Conservation (phyloP, 2,113 vertebrate genomes). For the Bujurquina vittata region DNA sequence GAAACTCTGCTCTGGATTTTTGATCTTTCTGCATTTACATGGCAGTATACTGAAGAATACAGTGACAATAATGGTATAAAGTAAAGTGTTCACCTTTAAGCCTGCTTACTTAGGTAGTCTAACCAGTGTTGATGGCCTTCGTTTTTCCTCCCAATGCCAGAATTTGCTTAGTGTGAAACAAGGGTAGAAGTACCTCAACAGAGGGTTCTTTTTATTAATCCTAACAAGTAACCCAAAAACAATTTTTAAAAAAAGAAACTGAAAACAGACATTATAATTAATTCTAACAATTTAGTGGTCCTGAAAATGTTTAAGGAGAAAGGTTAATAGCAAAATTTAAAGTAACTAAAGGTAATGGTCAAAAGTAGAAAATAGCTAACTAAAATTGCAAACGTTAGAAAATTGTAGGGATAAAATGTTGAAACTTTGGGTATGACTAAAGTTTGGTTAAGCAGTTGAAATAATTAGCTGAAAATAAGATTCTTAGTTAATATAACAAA, state of each 20-base stretch:
- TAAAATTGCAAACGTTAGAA: neutral
- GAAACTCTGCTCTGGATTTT: neutral
- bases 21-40: neutral
- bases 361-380: neutral
- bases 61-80: conserved; percentile 45
- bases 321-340: neutral
- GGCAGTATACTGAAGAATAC: neutral
- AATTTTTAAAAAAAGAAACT: too few relatives aligned
- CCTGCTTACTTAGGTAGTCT: conserved; percentile 36
- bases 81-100: conserved; percentile 56
- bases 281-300: too few relatives aligned
- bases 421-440: neutral
- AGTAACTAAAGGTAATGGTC: neutral
- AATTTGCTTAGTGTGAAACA: conserved; percentile 49
- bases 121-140: conserved; percentile 19
- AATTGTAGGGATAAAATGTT: neutral
- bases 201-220: neutral
- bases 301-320: too few relatives aligned
- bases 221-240: neutral
- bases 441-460: too few relatives aligned
- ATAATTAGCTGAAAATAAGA: too few relatives aligned
- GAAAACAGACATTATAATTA: too few relatives aligned
- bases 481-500: too few relatives aligned
- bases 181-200: neutral
- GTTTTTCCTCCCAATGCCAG: conserved; percentile 23